phyloP scores from a whole-genome alignment of 37 sponge, comb jelly and placozoan genomes.

The Cladorhizidae sp. region DNA sequence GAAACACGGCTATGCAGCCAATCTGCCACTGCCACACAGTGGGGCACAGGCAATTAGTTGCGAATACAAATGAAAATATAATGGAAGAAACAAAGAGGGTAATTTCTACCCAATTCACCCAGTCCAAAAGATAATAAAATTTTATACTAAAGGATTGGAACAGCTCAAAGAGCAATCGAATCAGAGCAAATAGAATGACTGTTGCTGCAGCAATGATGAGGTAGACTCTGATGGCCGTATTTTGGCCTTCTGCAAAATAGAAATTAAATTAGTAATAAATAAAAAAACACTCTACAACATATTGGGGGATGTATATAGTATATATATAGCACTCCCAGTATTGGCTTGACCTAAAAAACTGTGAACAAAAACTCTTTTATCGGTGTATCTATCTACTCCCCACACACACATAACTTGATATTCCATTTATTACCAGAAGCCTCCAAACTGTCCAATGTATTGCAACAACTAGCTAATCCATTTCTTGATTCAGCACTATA shows the following conservation, averaged over 20 bases:
- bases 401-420: too few relatives aligned
- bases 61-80: constrained; percentile 50
- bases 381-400: too few relatives aligned
- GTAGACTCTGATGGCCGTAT: background rate
- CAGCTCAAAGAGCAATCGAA: constrained; percentile 53
- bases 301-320: too few relatives aligned
- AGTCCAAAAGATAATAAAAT: constrained; percentile 42
- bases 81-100: constrained; percentile 34
- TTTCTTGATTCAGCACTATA: too few relatives aligned
- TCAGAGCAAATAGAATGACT: constrained; percentile 39
- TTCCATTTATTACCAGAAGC: too few relatives aligned
- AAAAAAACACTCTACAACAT: too few relatives aligned
- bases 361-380: too few relatives aligned
- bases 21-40: constrained; percentile 84
- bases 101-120: constrained; percentile 70
- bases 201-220: constrained; percentile 28
- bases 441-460: too few relatives aligned
- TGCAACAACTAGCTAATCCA: too few relatives aligned
- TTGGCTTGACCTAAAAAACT: too few relatives aligned
- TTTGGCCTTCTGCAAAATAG: background rate
- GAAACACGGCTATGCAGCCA: constrained; percentile 82
- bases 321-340: too few relatives aligned
- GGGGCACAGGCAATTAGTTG: constrained; percentile 39
- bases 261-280: too few relatives aligned
- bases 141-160: constrained; percentile 58